These are phyloP conservation scores for Notechis scutatus DNA, from an alignment of 2,113 vertebrate genomes.

Conservation along the genomic window DNA sequence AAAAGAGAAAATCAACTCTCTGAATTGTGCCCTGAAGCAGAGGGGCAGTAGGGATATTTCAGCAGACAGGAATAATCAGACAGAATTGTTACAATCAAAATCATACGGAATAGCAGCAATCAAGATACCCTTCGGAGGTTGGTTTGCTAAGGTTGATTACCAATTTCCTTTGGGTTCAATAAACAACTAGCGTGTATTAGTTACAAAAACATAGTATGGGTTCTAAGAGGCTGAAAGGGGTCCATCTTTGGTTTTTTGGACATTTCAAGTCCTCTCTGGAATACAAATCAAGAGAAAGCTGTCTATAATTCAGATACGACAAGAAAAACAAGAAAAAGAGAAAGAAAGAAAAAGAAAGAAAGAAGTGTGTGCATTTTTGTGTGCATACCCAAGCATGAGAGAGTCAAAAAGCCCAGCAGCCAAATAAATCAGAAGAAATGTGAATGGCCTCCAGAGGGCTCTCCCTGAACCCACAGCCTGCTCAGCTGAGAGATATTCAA, in stretches of 20 bases:
- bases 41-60: not conserved
- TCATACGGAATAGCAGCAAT: not conserved
- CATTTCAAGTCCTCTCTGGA: not conserved
- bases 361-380: not conserved
- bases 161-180: fast-evolving
- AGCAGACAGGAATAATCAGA: not conserved
- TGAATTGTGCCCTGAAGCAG: not conserved
- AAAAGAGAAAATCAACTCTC: not conserved
- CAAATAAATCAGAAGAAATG: constrained; percentile 35
- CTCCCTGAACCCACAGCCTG: constrained; percentile 41
- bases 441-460: constrained; percentile 48
- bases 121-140: not conserved
- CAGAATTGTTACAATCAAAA: not conserved
- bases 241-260: not conserved
- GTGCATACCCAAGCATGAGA: not conserved
- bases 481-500: constrained; percentile 52
- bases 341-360: not conserved
- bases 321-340: not conserved
- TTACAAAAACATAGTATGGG: not conserved
- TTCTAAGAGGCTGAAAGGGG: not conserved
- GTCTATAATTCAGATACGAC: not conserved
- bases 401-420: constrained; percentile 14
- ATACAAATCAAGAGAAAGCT: not conserved
- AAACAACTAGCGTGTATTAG: not conserved
- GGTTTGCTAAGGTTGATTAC: not conserved